Conservation (phyloP, 2,888 invertebrate genomes). For the Melanargia galathea region DNA sequence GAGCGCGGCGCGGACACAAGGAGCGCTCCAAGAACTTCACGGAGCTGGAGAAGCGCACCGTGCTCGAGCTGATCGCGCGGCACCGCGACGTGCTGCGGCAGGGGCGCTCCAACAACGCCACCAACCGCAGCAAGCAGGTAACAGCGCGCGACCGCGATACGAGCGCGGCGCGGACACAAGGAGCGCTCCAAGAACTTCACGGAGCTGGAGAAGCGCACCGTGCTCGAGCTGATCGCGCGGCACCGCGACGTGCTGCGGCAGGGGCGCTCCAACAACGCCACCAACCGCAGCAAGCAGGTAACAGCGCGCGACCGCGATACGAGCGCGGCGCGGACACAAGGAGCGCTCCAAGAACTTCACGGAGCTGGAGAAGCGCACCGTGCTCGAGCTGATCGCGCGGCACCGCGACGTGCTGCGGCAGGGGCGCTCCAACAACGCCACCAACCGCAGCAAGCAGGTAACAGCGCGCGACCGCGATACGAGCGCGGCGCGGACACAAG, state of each 20-base stretch:
- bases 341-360: slow-evolving; percentile 81
- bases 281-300: slow-evolving; percentile 62
- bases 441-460: slow-evolving; percentile 55
- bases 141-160: slow-evolving; percentile 61
- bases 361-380: slow-evolving; percentile 77
- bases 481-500: slow-evolving; percentile 78
- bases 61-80: slow-evolving; percentile 75
- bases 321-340: slow-evolving; percentile 78
- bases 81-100: slow-evolving; percentile 79
- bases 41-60: slow-evolving; percentile 77
- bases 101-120: slow-evolving; percentile 80
- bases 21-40: slow-evolving; percentile 81
- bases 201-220: slow-evolving; percentile 77
- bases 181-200: slow-evolving; percentile 81
- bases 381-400: slow-evolving; percentile 75
- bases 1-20: slow-evolving; percentile 78
- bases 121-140: slow-evolving; percentile 55
- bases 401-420: slow-evolving; percentile 79
- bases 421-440: slow-evolving; percentile 80
- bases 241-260: slow-evolving; percentile 79
- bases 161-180: slow-evolving; percentile 78
- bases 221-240: slow-evolving; percentile 75
- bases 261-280: slow-evolving; percentile 80
- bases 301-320: slow-evolving; percentile 53
- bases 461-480: slow-evolving; percentile 61